These are phyloP conservation scores for Astyanax mexicanus DNA, from an alignment of 2,797 vertebrate genomes.

Conservation along the genomic window DNA sequence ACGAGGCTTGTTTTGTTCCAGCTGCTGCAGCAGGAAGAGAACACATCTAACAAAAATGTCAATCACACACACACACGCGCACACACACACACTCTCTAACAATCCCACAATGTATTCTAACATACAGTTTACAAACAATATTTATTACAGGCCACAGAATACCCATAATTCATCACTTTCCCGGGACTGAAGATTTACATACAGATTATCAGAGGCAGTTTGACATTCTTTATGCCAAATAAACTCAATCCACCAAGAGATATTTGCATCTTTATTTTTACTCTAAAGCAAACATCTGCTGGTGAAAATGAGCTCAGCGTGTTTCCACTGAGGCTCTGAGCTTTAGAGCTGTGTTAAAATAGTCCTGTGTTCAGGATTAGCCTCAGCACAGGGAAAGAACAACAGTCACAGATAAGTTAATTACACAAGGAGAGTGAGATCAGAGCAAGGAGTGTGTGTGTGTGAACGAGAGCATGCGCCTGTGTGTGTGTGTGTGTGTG, in stretches of 20 bases:
- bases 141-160: no score
- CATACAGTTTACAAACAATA: no score
- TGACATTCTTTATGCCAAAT: no score
- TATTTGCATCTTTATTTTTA: no score
- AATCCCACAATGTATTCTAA: background rate
- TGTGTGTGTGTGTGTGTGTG: background rate
- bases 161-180: no score
- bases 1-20: background rate
- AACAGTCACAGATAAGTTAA: constrained; percentile 67
- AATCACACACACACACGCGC: background rate
- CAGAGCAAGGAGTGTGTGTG: constrained; percentile 9
- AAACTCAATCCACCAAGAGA: no score
- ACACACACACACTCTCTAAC: no score
- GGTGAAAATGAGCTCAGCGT: background rate
- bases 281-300: no score
- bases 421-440: constrained; percentile 59
- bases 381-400: constrained; percentile 66
- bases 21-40: background rate
- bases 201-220: no score
- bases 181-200: no score
- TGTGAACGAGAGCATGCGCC: no score
- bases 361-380: constrained; percentile 64
- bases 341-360: constrained; percentile 48
- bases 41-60: background rate
- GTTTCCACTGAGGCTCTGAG: background rate